Conservation (phyloP, 2,797 vertebrate species). For the Megaceryle alcyon region DNA sequence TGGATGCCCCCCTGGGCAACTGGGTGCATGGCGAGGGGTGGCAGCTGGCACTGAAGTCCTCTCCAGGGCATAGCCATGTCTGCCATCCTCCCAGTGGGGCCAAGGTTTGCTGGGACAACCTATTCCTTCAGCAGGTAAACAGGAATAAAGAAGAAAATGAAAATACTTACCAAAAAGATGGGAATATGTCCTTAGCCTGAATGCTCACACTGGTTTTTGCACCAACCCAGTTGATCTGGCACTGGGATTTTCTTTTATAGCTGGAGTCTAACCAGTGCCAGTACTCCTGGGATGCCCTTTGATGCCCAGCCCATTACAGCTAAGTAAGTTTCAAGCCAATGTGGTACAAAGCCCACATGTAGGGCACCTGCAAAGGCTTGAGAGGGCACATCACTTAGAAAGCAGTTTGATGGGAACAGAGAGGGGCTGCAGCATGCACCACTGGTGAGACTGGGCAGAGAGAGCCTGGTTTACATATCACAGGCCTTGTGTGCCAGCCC, state of each 20-base stretch:
- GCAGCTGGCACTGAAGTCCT: background rate
- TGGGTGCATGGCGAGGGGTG: accelerated
- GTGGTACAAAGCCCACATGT: accelerated
- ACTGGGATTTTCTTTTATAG: too few species aligned
- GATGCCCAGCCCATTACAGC: background rate
- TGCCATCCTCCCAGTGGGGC: background rate
- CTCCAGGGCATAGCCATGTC: background rate
- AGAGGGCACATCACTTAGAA: background rate
- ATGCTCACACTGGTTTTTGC: background rate
- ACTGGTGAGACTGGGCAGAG: background rate
- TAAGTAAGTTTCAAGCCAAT: background rate
- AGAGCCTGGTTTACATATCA: background rate
- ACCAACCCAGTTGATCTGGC: background rate
- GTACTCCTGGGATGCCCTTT: background rate
- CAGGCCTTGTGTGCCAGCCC: background rate
- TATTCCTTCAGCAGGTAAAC: background rate
- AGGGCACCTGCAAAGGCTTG: background rate
- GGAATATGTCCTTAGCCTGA: background rate
- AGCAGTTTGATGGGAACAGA: background rate
- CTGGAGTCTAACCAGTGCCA: background rate
- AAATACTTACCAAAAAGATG: background rate
- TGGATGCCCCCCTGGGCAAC: background rate
- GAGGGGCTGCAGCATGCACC: background rate
- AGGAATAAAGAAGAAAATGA: background rate
- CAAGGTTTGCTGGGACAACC: background rate